Evolutionary conservation across 2,888 invertebrate genomes (phyloP).

Genomic region (Erebia epiphron): DNA sequence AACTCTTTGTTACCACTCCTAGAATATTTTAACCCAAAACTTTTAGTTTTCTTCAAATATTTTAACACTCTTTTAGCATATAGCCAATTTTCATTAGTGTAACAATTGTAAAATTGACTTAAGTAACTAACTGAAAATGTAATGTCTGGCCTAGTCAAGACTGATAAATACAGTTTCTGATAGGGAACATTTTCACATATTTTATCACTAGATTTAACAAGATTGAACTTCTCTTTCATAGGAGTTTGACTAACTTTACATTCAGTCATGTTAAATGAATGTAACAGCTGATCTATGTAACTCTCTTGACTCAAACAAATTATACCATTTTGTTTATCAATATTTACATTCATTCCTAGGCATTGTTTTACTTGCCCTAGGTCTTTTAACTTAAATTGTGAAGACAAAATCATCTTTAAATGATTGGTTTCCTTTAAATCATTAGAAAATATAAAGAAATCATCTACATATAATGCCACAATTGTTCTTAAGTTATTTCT

Average conservation of each 20-base stretch:
- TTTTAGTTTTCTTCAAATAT: neutral
- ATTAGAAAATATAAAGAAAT: neutral
- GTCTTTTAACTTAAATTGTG: neutral
- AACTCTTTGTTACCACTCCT: neutral
- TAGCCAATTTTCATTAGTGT: neutral
- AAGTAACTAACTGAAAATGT: neutral
- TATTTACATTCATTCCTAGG: neutral
- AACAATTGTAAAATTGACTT: neutral
- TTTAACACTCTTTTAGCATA: constrained; percentile 2
- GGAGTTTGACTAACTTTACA: neutral
- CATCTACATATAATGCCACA: neutral
- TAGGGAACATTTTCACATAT: neutral
- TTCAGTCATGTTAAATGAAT: neutral
- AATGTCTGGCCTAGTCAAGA: neutral
- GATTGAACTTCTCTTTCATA: neutral
- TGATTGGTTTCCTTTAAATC: neutral
- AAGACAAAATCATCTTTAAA: neutral
- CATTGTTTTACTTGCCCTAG: neutral
- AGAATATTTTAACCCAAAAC: neutral
- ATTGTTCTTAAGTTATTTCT: neutral
- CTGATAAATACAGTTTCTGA: neutral
- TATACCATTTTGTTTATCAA: neutral
- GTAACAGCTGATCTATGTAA: neutral
- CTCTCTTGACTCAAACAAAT: neutral
- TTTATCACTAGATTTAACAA: neutral